A percentile compares a stretch with the other conserved stretches of the same genome.
Conservation (phyloP, 2,888 invertebrate genomes). For the Gandaritis pyraliata region DNA sequence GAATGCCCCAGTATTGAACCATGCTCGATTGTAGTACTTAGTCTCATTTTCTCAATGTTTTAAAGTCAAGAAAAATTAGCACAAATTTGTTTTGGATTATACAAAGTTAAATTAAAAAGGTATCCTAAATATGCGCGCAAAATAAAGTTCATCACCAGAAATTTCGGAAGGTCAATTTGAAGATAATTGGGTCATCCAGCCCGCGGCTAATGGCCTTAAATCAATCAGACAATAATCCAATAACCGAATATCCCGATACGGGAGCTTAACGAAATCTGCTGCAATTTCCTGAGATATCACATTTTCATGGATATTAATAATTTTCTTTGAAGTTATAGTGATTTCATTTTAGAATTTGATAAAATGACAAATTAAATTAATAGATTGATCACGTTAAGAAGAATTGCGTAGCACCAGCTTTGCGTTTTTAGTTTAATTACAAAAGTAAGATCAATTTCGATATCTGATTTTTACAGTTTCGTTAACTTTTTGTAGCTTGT, state of each 20-base stretch:
- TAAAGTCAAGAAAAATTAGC: too few species aligned
- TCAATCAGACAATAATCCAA: slow-evolving; percentile 48
- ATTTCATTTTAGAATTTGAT: background rate
- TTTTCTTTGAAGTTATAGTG: slow-evolving; percentile 1
- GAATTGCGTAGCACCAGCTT: too few species aligned
- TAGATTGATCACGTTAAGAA: too few species aligned
- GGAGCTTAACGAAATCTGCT: slow-evolving; percentile 47
- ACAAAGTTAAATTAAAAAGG: too few species aligned
- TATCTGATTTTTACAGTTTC: too few species aligned
- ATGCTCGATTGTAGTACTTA: too few species aligned
- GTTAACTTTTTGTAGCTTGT: too few species aligned
- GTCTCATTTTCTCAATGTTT: too few species aligned
- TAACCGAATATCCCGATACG: slow-evolving; percentile 46
- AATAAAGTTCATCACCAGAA: slow-evolving; percentile 9
- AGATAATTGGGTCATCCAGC: slow-evolving; percentile 39
- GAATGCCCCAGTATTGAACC: too few species aligned
- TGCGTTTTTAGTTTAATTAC: too few species aligned
- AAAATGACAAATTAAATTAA: background rate
- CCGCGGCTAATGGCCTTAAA: slow-evolving; percentile 49
- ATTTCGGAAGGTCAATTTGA: slow-evolving; percentile 29
- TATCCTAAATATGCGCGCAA: background rate
- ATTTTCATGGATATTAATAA: slow-evolving; percentile 7
- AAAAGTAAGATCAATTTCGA: too few species aligned
- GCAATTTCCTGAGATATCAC: slow-evolving; percentile 39
- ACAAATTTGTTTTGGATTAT: too few species aligned